Base-by-base conservation (phyloP, 2,888 invertebrate species). In the Tenthredo scrophulariae region DNA sequence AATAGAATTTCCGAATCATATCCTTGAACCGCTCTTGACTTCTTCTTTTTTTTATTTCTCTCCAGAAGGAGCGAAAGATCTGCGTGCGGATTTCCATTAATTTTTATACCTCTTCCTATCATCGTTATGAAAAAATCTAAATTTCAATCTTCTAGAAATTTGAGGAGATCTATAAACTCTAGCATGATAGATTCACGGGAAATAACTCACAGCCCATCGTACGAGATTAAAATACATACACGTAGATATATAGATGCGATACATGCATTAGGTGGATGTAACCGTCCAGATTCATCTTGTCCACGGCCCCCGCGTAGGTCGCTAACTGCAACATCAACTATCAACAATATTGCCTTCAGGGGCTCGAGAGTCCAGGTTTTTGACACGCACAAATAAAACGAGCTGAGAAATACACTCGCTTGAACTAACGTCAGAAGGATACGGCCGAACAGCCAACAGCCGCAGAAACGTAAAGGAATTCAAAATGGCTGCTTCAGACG, bases 261-360 rank as follows among this genome's bases (percentile, higher is more conserved):
- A 13, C 13, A 15, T 67, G n/a, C 9, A 33, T 29, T 22, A 40
- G 37, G 40, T 40, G 4, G 75, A 26, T 26, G n/a, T 26, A 75
- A 75, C 43, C 75, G 33, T 37, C 70, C 33, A 33, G 70, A 37
- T 37, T 33, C 33, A 70, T 37, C 70, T 70, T 37, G n/a, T 70
- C 29, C 18, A 13, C 37, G 37, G 70, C 33, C 37, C 75, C 75
- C 75, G 18, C 58, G 37, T 58, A 79, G 79, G 80, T 80, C 62
- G 43, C 67, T 85, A 89, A 87, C 91, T 90, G 89, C 89, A 91
- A 92, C 92, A 92, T 92, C 91, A 91, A 92, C 89, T 91, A 92
- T 91, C 92, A 91, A 92, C 91, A 91, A 92, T 92, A 92, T 92
- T 92, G 91, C 91, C 88, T 77, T 29, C 10, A 29, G 50, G 33